A percentile compares a stretch with the other conserved stretches of the same genome.
These are phyloP conservation scores for Heliothis subflexa DNA, from an alignment of 1,140 invertebrate species.

Conservation along the genomic window DNA sequence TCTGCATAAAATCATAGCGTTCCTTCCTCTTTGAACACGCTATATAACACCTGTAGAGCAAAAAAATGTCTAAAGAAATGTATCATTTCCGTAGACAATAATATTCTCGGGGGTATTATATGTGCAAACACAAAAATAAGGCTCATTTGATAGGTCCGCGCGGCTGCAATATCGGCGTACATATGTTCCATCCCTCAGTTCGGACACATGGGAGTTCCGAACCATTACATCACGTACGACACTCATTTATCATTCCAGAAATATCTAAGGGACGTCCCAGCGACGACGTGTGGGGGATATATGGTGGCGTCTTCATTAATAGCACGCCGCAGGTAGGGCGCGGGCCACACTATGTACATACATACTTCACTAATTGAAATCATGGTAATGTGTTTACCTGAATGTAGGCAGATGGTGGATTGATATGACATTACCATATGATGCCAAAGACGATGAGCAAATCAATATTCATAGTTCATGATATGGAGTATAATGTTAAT, in stretches of 20 bases:
- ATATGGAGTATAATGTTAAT: not conserved
- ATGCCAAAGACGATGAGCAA: not conserved
- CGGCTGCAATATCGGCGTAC: conserved; percentile 37
- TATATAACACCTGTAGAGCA: conserved; percentile 17
- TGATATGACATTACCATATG: not conserved
- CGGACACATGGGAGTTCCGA: conserved; percentile 53
- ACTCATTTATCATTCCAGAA: conserved; percentile 63
- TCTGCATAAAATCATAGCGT: not conserved
- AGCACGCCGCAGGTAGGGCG: conserved; percentile 42
- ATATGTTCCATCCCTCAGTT: conserved; percentile 38
- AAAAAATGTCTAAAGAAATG: conserved; percentile 9
- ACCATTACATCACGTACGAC: conserved; percentile 58
- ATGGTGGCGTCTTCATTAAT: conserved; percentile 55
- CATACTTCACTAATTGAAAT: conserved; percentile 53
- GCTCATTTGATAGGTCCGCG: conserved; percentile 7
- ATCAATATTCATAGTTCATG: conserved; percentile 1
- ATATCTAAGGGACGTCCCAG: conserved; percentile 58
- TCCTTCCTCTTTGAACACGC: not conserved
- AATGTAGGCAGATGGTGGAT: conserved; percentile 19
- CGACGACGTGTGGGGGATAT: conserved; percentile 48
- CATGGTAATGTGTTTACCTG: conserved; percentile 40
- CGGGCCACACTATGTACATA: conserved; percentile 33
- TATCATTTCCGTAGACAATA: conserved; percentile 11
- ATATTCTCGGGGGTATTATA: conserved; percentile 19
- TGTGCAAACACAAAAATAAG: conserved; percentile 19